Conservation (phyloP, 2,888 invertebrate species). For the Apamea epomidion region DNA sequence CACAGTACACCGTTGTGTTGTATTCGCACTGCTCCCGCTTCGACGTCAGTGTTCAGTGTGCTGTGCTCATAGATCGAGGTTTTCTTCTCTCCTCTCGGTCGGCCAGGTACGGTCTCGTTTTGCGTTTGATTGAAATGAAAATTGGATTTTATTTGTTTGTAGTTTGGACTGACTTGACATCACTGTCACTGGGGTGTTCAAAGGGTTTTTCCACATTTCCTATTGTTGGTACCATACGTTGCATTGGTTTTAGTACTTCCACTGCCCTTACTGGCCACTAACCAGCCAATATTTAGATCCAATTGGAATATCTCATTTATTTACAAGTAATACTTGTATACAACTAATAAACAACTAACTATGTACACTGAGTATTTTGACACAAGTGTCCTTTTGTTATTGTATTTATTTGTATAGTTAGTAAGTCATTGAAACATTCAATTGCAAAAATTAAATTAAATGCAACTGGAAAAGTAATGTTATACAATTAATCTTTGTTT, state of each 20-base stretch:
- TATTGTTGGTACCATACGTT: neutral
- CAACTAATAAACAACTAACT: neutral
- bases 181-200: neutral
- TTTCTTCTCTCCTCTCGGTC: neutral
- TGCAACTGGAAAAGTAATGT: neutral
- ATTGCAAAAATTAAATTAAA: neutral
- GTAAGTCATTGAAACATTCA: neutral
- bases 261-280: neutral
- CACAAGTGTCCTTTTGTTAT: neutral
- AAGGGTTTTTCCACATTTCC: neutral
- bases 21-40: neutral
- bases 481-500: neutral
- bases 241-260: neutral
- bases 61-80: neutral
- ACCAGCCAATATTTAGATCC: neutral
- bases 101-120: neutral
- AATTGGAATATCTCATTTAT: neutral
- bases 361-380: neutral
- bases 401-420: neutral
- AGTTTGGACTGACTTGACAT: neutral
- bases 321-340: neutral
- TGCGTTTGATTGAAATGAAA: neutral
- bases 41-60: neutral
- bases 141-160: constrained; percentile 6
- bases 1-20: too few relatives aligned